Percentiles rank a stretch among this genome's conserved stretches.
These are phyloP conservation scores for Orientallactaga bullata DNA, from an alignment of 2,113 vertebrate species.

Conservation along the genomic window DNA sequence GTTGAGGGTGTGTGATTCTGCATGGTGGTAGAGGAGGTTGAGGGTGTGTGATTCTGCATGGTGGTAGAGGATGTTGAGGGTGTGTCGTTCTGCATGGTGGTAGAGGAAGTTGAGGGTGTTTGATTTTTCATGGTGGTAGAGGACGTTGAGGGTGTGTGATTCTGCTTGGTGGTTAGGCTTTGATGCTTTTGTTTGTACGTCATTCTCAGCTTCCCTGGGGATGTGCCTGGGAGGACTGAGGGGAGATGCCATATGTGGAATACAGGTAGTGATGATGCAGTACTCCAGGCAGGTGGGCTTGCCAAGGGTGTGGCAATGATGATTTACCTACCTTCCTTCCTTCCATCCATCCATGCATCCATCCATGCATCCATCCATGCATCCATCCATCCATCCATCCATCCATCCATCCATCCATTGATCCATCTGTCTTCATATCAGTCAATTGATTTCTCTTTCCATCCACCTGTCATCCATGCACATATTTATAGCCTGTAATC, in stretches of 20 bases:
- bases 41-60: background rate
- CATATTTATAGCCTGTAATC: accelerated
- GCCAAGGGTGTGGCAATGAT: background rate
- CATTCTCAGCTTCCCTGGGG: background rate
- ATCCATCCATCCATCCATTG: background rate
- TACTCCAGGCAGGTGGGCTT: background rate
- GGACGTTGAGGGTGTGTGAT: too few relatives aligned
- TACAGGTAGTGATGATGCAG: too few relatives aligned
- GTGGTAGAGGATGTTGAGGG: background rate
- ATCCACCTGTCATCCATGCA: background rate
- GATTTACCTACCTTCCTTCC: background rate
- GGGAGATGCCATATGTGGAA: background rate
- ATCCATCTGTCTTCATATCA: background rate
- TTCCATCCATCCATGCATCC: background rate
- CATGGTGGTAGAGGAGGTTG: background rate
- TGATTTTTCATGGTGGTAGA: background rate
- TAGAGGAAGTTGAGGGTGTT: background rate
- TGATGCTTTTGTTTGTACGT: too few relatives aligned
- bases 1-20: background rate
- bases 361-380: background rate
- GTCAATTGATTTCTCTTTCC: background rate
- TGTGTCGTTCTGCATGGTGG: background rate
- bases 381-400: too few relatives aligned
- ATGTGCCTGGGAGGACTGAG: background rate
- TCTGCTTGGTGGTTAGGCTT: too few relatives aligned